These are phyloP conservation scores for Gambusia yucatana DNA, from an alignment of 2,797 vertebrate genomes.

Conservation along the genomic window DNA sequence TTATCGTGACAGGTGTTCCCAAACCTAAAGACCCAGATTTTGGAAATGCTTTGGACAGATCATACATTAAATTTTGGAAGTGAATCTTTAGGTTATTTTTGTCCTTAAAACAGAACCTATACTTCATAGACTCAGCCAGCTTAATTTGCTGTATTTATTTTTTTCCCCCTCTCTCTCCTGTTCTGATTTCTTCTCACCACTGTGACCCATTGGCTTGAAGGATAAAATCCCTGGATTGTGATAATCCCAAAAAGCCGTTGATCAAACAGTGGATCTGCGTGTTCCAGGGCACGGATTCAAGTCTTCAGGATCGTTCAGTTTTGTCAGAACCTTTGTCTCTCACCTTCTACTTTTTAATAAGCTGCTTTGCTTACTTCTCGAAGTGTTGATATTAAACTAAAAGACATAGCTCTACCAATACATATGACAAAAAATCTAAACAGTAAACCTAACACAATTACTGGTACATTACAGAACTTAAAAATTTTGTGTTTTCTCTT, in stretches of 20 bases:
- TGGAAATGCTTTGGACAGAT: neutral
- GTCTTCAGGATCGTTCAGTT: constrained; percentile 42
- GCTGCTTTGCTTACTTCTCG: neutral
- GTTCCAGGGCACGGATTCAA: constrained; percentile 50
- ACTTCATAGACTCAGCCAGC: constrained; percentile 59
- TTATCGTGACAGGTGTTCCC: neutral
- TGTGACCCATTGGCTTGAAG: constrained; percentile 62
- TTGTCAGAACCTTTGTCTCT: constrained; percentile 18
- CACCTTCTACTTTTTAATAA: neutral
- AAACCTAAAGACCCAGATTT: neutral
- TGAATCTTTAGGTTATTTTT: constrained; percentile 11
- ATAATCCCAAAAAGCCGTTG: constrained; percentile 39
- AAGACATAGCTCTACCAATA: neutral
- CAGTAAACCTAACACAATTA: neutral
- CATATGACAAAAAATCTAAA: neutral
- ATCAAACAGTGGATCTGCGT: constrained; percentile 74
- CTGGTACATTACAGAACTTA: neutral
- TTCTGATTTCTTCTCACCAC: constrained; percentile 56
- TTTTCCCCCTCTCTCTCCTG: neutral
- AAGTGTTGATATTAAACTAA: neutral
- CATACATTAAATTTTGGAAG: neutral
- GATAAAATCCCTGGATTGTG: constrained; percentile 43
- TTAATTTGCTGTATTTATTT: constrained; percentile 44
- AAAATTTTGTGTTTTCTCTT: neutral
- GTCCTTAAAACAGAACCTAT: constrained; percentile 57